These are phyloP conservation scores for Tragelaphus imberbis DNA, from an alignment of 2,113 vertebrate genomes.

Conservation along the genomic window DNA sequence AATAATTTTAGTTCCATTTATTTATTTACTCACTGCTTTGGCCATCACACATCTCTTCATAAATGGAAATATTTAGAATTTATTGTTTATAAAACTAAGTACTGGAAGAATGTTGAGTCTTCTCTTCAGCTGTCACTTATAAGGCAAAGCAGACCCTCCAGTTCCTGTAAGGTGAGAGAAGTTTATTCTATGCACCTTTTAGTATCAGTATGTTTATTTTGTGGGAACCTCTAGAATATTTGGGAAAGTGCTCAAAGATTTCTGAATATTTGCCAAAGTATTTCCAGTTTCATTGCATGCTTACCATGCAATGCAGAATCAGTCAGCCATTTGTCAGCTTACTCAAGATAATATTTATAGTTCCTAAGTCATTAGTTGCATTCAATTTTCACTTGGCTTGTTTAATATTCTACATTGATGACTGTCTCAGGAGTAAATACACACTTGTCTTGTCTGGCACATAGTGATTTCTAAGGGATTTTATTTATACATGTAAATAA, in stretches of 20 bases:
- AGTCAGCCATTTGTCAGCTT: not conserved
- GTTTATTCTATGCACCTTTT: not conserved
- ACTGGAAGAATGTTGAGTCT: not conserved
- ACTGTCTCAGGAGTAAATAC: not conserved
- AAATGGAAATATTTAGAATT: not conserved
- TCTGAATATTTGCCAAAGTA: not conserved
- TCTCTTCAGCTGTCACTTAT: not conserved
- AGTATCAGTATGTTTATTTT: not conserved
- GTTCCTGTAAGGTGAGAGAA: not conserved
- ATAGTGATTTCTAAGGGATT: slow-evolving; percentile 11
- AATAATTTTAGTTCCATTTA: not conserved
- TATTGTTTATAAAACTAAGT: not conserved
- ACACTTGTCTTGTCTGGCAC: not conserved
- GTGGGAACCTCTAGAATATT: not conserved
- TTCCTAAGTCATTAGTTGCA: slow-evolving; percentile 23
- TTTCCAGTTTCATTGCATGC: not conserved
- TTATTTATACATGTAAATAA: slow-evolving; percentile 18
- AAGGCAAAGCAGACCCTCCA: not conserved
- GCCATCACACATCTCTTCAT: not conserved
- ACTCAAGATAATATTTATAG: not conserved
- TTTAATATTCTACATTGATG: slow-evolving; percentile 38
- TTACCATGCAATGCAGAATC: not conserved
- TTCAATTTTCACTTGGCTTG: slow-evolving; percentile 49
- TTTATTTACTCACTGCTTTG: not conserved
- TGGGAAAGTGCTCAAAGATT: not conserved